Evolutionary conservation across 53 echinoderm and acorn worm species (phyloP).

Genomic region (Crossaster papposus): DNA sequence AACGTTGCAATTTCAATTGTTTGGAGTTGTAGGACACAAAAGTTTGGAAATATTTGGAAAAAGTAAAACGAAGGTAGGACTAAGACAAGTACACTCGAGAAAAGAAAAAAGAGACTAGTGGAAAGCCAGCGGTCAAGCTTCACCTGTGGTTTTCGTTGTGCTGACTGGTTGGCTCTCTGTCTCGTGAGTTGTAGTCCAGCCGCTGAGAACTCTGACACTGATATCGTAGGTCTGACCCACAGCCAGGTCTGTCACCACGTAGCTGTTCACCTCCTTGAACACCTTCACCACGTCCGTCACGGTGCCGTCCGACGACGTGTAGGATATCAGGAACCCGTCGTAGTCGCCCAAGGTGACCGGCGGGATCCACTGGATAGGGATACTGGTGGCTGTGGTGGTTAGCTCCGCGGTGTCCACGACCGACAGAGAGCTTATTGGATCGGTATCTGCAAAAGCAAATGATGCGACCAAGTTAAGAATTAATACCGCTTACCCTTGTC

Average conservation of each 20-base stretch:
- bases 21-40: too few relatives aligned
- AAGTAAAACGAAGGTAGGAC: too few relatives aligned
- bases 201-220: constrained; percentile 20
- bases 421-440: not conserved
- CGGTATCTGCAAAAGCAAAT: too few relatives aligned
- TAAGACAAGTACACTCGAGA: too few relatives aligned
- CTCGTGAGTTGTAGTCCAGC: constrained; percentile 11
- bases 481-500: too few relatives aligned
- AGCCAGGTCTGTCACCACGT: constrained; percentile 28
- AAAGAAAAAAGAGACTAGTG: too few relatives aligned
- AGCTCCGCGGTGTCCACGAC: constrained; percentile 28
- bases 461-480: too few relatives aligned
- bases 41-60: too few relatives aligned
- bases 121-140: not conserved
- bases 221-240: constrained; percentile 36
- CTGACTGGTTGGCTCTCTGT: not conserved
- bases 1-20: too few relatives aligned
- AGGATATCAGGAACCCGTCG: constrained; percentile 53
- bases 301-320: constrained; percentile 58
- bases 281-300: constrained; percentile 7
- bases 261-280: not conserved
- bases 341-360: constrained; percentile 16
- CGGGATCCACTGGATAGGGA: constrained; percentile 48
- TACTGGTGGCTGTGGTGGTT: constrained; percentile 51
- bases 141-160: constrained; percentile 4